These are phyloP conservation scores for Rhynchotus rufescens DNA, from an alignment of 2,797 vertebrate genomes.

Conservation along the genomic window DNA sequence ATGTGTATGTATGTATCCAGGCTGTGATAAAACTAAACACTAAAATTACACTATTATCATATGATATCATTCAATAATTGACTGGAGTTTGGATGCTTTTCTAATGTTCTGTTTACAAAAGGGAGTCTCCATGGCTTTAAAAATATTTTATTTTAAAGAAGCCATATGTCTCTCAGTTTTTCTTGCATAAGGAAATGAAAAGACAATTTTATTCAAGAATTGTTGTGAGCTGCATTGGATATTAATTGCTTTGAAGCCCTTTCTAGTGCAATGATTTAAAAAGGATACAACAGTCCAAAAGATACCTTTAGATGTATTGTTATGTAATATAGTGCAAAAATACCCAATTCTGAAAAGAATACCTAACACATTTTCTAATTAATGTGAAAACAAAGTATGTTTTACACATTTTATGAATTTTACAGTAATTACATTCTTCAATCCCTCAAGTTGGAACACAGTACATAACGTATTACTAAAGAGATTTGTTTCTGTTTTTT, in stretches of 20 bases:
- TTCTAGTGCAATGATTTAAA: neutral
- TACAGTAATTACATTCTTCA: neutral
- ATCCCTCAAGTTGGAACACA: neutral
- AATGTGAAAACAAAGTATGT: neutral
- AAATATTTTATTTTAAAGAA: conserved; percentile 53
- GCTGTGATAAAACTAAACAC: neutral
- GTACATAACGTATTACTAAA: neutral
- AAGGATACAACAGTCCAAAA: neutral
- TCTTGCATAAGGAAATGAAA: conserved; percentile 4
- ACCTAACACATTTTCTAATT: neutral
- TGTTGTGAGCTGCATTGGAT: neutral
- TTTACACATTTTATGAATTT: neutral
- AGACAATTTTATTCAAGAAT: conserved; percentile 4
- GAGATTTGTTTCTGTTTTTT: neutral
- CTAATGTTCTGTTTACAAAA: neutral
- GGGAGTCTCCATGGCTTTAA: conserved; percentile 9
- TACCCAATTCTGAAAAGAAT: neutral
- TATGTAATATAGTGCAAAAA: neutral
- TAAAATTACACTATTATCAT: neutral
- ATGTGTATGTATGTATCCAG: neutral
- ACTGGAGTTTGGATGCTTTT: conserved; percentile 1
- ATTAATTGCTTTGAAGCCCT: conserved; percentile 7
- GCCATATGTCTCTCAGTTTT: neutral
- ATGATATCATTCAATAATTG: neutral
- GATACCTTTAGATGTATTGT: neutral